Percentiles rank a stretch among this genome's conserved stretches.
These are phyloP conservation scores for Brachyhypopomus occidentalis DNA, from an alignment of 2,113 vertebrate genomes.

Conservation along the genomic window DNA sequence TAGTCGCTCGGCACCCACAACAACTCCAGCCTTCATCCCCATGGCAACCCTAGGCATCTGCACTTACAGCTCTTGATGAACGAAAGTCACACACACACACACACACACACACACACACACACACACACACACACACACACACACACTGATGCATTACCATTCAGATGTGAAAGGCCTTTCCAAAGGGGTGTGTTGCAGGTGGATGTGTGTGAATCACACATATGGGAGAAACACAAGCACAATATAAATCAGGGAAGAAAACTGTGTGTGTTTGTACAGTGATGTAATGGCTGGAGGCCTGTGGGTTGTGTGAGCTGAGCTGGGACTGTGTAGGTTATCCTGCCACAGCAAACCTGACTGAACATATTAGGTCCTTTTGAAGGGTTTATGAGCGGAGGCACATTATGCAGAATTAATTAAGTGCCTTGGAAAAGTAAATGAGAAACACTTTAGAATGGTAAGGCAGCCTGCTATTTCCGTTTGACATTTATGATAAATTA, in stretches of 20 bases:
- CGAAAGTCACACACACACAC: constrained; percentile 20
- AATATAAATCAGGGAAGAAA: not conserved
- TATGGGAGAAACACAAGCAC: not conserved
- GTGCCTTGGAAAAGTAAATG: not conserved
- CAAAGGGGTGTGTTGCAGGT: not conserved
- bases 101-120: constrained; percentile 11
- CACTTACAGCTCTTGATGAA: constrained; percentile 40
- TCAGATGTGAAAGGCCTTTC: constrained; percentile 8
- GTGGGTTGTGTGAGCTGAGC: not conserved
- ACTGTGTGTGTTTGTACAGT: no score
- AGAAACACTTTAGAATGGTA: not conserved
- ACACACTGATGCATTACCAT: constrained; percentile 43
- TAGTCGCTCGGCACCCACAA: constrained; percentile 32
- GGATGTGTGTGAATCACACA: not conserved
- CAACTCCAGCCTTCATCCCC: constrained; percentile 33
- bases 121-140: not conserved
- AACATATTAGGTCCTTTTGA: not conserved
- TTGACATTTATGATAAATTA: not conserved
- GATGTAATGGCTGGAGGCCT: no score
- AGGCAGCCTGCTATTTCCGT: no score
- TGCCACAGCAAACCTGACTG: not conserved
- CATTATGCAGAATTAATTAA: not conserved
- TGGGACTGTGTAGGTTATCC: not conserved
- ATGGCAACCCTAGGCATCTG: constrained; percentile 43
- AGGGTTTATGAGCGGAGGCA: not conserved